Evolutionary conservation across 2,888 invertebrate genomes (phyloP).

Genomic region (Drosophila meridiana): DNA sequence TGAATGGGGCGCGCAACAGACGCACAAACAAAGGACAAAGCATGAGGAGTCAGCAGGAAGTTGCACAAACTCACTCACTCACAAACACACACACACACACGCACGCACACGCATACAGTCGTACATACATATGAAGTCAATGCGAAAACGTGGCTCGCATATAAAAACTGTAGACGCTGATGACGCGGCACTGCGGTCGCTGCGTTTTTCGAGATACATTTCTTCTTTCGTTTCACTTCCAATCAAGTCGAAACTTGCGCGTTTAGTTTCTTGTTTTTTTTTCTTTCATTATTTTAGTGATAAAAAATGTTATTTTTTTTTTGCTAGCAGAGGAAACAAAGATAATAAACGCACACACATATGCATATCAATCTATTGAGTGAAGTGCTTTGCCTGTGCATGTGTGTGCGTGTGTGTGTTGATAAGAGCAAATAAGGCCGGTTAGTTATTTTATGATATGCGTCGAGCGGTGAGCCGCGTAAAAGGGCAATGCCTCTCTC

Average conservation of each 20-base stretch:
- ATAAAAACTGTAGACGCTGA: conserved; percentile 52
- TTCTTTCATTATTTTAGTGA: conserved; percentile 45
- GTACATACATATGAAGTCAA: conserved; percentile 35
- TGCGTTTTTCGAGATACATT: conserved; percentile 58
- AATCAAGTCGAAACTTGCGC: conserved; percentile 43
- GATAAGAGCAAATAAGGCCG: conserved; percentile 63
- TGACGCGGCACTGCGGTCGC: conserved; percentile 67
- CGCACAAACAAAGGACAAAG: conserved; percentile 63
- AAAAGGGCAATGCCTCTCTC: conserved; percentile 14
- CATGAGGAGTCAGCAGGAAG: conserved; percentile 68
- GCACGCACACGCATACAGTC: conserved; percentile 4
- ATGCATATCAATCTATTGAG: conserved; percentile 46
- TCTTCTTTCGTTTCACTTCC: conserved; percentile 51
- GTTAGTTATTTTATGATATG: conserved; percentile 26
- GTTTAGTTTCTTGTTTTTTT: conserved; percentile 23
- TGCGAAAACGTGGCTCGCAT: conserved; percentile 76
- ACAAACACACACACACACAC: conserved; percentile 1
- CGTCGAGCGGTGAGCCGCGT: conserved; percentile 11
- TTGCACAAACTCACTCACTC: conserved; percentile 52
- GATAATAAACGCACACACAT: conserved; percentile 56
- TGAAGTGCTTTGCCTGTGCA: conserved; percentile 24
- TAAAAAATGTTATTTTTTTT: conserved; percentile 47
- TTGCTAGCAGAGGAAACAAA: conserved; percentile 57
- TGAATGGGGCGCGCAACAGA: conserved; percentile 54
- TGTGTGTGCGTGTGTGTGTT: conserved; percentile 22